Evolutionary conservation across 2,797 vertebrate species (phyloP), one percentile per base, ranked within the genome.

Genomic region (Adrianichthys oophorus): DNA sequence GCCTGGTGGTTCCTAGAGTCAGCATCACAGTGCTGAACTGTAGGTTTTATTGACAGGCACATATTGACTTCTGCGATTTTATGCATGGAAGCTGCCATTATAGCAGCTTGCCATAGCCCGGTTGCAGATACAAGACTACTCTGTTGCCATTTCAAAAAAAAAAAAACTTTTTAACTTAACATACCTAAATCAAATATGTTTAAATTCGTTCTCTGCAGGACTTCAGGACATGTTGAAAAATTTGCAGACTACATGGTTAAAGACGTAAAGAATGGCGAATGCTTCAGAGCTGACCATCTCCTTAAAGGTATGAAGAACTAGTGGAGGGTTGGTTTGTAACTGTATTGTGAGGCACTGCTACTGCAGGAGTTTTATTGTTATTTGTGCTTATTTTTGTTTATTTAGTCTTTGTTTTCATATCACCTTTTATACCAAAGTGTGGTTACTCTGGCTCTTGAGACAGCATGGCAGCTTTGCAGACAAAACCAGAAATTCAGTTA

Each of bases 161-260:
- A n/a, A n/a, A n/a, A n/a, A n/a, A n/a, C n/a, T n/a, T n/a, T n/a
- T n/a, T n/a, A n/a, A 14, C n/a, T 12, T 4, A 4, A 24, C 17
- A 15, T 15, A 8, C 49, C 13, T 24, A n/a, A 15, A 29, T 52
- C 12, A 17, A 44, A 5, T 21, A 37, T 37, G 10, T 12, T 10
- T 37, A 0, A 74, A 47, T 70, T 65, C 72, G 59, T 24, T 51
- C 41, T 56, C 53, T 56, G 7, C 49, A 99, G 98, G 87, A 98
- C 97, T 12, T 99, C 98, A 19, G 98, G 98, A 40, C 98, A 99
- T 0, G 98, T 99, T 65, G 98, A 99, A 59, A 99, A 99, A 69
- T 99, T 99, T 91, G 96, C 98, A 12, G 98, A 99, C 90, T 99
- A 96, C 87, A 99, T 99, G 97, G 98, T 99, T 69, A 99, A 99